A percentile compares a stretch with the other conserved stretches of the same genome.
Evolutionary conservation across 2,888 invertebrate genomes (phyloP).

Genomic region (Noctua fimbriata): DNA sequence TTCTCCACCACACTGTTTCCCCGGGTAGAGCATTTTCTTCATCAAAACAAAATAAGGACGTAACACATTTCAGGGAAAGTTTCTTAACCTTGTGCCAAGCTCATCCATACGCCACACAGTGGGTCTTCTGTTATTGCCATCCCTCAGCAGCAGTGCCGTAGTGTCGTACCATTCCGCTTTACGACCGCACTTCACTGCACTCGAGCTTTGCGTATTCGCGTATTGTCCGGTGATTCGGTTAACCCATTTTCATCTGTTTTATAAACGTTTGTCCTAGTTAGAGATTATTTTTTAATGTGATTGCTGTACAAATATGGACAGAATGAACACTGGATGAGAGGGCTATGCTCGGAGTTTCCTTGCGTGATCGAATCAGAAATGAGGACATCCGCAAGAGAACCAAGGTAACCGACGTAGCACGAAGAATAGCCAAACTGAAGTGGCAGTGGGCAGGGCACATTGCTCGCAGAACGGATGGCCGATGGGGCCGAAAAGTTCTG

Average conservation of each 20-base stretch:
- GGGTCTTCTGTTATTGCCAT: slow-evolving; percentile 33
- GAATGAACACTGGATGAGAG: neutral
- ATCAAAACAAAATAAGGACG: neutral
- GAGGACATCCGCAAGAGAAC: too few species aligned
- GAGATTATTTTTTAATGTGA: slow-evolving; percentile 24
- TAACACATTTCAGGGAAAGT: neutral
- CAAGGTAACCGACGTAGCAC: too few species aligned
- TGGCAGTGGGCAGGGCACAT: too few species aligned
- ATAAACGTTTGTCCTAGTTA: slow-evolving; percentile 54
- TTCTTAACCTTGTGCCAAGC: neutral
- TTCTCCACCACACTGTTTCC: neutral
- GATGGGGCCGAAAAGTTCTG: too few species aligned
- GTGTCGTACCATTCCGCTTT: slow-evolving; percentile 59
- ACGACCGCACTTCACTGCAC: slow-evolving; percentile 64
- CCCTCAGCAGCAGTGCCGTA: slow-evolving; percentile 19
- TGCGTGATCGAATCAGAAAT: too few species aligned
- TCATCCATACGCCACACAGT: neutral
- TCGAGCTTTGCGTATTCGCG: slow-evolving; percentile 60
- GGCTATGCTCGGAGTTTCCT: too few species aligned
- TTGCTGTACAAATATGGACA: slow-evolving; percentile 22
- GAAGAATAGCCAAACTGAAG: too few species aligned
- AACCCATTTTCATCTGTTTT: slow-evolving; percentile 61
- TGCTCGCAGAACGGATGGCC: too few species aligned
- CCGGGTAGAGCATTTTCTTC: neutral
- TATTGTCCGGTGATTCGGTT: slow-evolving; percentile 64